These are phyloP conservation scores for Bedellia somnulentella DNA, from an alignment of 2,888 invertebrate species.

Conservation along the genomic window DNA sequence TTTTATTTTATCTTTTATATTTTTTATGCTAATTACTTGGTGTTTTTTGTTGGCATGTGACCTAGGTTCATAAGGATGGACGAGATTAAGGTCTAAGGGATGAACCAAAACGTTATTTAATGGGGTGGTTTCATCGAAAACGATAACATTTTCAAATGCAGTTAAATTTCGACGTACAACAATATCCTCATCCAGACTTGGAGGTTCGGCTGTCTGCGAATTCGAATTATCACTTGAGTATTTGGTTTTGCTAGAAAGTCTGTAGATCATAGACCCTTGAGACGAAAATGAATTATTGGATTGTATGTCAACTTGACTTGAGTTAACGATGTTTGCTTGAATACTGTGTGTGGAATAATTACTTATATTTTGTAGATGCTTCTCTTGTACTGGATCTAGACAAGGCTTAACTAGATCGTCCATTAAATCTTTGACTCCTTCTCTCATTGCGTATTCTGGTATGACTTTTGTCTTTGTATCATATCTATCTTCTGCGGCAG, in stretches of 20 bases:
- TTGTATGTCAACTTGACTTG: constrained; percentile 37
- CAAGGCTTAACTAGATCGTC: constrained; percentile 39
- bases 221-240: too few relatives aligned
- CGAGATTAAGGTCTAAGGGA: constrained; percentile 15
- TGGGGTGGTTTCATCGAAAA: constrained; percentile 37
- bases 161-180: background rate
- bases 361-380: constrained; percentile 8
- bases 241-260: background rate
- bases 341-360: constrained; percentile 23
- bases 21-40: too few relatives aligned
- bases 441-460: constrained; percentile 29
- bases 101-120: constrained; percentile 32
- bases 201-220: too few relatives aligned
- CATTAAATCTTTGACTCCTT: constrained; percentile 37
- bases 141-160: constrained; percentile 14
- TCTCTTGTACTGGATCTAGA: constrained; percentile 18
- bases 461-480: constrained; percentile 28
- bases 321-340: constrained; percentile 29
- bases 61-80: too few relatives aligned
- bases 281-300: constrained; percentile 10
- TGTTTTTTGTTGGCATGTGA: too few relatives aligned
- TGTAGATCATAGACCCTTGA: background rate
- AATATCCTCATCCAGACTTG: background rate
- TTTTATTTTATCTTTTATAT: too few relatives aligned
- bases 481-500: constrained; percentile 12